Conservation (phyloP, 2,888 invertebrate genomes). For the Megalurothrips usitatus region DNA sequence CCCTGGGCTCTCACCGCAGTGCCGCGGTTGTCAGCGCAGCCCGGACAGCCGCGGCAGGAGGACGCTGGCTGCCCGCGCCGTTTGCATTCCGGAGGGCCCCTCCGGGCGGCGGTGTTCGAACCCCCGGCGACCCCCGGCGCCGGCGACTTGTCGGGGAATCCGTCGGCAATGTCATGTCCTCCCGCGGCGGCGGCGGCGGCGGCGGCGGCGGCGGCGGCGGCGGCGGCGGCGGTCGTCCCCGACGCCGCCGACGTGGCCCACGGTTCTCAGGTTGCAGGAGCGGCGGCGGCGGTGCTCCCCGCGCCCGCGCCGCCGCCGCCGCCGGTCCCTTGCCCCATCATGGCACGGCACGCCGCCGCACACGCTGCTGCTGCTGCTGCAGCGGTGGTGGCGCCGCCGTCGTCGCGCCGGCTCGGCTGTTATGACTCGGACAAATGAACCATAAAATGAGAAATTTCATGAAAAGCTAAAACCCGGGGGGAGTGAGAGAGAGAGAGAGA, state of each 20-base stretch:
- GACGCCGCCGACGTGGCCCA: neutral
- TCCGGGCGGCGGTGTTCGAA: neutral
- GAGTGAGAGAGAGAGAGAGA: neutral
- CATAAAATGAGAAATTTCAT: constrained; percentile 24
- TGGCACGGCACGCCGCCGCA: too few relatives aligned
- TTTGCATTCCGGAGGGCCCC: neutral
- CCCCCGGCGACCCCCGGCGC: neutral
- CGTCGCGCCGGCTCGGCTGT: neutral
- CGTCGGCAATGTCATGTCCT: too few relatives aligned
- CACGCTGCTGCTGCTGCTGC: neutral
- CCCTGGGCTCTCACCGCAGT: too few relatives aligned
- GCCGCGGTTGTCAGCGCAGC: too few relatives aligned
- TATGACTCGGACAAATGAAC: constrained; percentile 26
- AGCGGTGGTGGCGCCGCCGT: neutral
- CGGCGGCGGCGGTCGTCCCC: neutral
- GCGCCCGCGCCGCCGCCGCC: neutral
- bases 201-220: too few relatives aligned
- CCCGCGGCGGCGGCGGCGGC: too few relatives aligned
- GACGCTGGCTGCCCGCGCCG: too few relatives aligned
- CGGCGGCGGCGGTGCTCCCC: too few relatives aligned
- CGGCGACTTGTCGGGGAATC: too few relatives aligned
- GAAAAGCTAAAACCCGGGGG: neutral
- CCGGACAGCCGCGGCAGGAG: too few relatives aligned
- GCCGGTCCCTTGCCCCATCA: neutral
- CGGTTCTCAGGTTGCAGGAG: neutral